A percentile compares a stretch with the other conserved stretches of the same genome.
Evolutionary conservation across 2,797 vertebrate species (phyloP).

Genomic region (Phoebastria nigripes): DNA sequence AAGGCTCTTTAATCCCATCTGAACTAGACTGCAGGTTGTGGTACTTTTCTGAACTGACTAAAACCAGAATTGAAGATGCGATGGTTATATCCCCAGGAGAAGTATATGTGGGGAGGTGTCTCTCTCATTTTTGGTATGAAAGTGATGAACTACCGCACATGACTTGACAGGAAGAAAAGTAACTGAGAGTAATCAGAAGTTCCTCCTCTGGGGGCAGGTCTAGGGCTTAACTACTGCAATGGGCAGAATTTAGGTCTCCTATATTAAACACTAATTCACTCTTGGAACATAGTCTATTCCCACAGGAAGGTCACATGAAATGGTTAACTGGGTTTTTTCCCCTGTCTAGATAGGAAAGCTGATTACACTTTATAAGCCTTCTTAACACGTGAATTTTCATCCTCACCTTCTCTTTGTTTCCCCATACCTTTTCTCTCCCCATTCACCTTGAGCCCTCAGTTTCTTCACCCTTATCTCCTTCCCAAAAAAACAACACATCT

Average conservation of each 20-base stretch:
- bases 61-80: background rate
- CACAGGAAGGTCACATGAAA: background rate
- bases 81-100: background rate
- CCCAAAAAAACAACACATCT: background rate
- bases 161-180: background rate
- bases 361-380: background rate
- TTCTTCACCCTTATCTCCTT: background rate
- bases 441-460: background rate
- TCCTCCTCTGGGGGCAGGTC: background rate
- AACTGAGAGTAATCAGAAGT: background rate
- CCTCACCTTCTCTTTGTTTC: background rate
- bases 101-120: background rate
- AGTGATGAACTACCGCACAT: background rate
- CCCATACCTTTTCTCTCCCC: background rate
- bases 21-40: background rate
- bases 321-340: background rate
- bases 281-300: background rate
- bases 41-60: background rate
- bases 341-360: background rate
- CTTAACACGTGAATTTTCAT: background rate
- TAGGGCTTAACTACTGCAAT: background rate
- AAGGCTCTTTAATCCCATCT: background rate
- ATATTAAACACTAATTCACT: background rate
- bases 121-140: background rate
- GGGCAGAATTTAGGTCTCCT: background rate